A percentile compares a stretch with the other conserved stretches of the same genome.
phyloP scores from a whole-genome alignment of 64 coral and sea anemone genomes.

The Montipora capricornis region DNA sequence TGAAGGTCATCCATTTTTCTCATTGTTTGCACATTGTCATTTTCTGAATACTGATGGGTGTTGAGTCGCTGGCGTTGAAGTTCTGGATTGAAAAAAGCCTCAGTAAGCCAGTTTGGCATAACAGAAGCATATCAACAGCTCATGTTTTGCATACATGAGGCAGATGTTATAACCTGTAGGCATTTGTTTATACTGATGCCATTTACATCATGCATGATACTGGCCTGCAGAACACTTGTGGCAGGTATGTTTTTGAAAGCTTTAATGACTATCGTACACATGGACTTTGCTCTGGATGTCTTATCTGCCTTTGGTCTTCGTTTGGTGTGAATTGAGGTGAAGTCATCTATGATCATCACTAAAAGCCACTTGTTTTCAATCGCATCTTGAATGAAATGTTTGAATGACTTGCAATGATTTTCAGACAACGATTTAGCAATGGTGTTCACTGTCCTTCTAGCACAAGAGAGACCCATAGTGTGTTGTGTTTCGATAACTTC shows the following conservation, averaged over 20 bases:
- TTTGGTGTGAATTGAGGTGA: constrained; percentile 49
- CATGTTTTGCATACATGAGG: too few relatives aligned
- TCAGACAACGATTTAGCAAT: not conserved
- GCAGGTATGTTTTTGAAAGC: constrained; percentile 47
- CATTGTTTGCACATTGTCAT: constrained; percentile 57
- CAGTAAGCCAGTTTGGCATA: constrained; percentile 69
- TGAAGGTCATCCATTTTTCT: constrained; percentile 75
- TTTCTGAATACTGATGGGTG: constrained; percentile 62
- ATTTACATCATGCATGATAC: too few relatives aligned
- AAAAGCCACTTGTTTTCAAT: constrained; percentile 56
- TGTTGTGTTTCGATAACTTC: constrained; percentile 21
- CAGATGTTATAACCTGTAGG: too few relatives aligned
- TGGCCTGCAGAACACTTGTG: not conserved
- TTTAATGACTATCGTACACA: constrained; percentile 67
- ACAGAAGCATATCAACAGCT: too few relatives aligned
- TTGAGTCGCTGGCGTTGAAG: constrained; percentile 42
- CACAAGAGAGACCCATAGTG: constrained; percentile 30
- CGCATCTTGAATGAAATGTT: constrained; percentile 9
- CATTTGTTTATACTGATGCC: too few relatives aligned
- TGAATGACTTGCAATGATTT: too few relatives aligned
- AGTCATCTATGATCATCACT: constrained; percentile 65
- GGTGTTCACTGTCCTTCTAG: not conserved
- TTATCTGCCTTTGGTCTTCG: constrained; percentile 17
- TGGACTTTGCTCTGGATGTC: constrained; percentile 4
- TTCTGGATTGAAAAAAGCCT: constrained; percentile 66